Evolutionary conservation across 2,113 vertebrate species (phyloP), one percentile per base, ranked within the genome.

Genomic region (Alexandromys fortis): DNA sequence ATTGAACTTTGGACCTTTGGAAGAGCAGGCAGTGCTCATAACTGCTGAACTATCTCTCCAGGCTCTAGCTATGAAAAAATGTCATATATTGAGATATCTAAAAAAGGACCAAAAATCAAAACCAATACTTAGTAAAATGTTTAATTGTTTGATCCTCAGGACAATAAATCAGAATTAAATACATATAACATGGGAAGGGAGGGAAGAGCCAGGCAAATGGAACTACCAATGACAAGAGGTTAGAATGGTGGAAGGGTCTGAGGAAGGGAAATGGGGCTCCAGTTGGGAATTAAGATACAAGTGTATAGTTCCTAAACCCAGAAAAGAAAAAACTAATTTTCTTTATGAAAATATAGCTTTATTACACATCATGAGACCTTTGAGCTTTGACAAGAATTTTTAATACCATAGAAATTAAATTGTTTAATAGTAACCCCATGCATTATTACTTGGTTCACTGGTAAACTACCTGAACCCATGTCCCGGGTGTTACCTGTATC

Each of bases 271-370:
- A 7, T 77, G 73, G 67, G 38, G 14, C 24, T 93, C 30, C 0
- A 17, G 12, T 55, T 52, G 19, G 30, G 4, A 42, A 42, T 12
- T 89, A 42, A 76, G 22, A 52, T 30, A 38, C 21, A 61, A 17
- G 73, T 86, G 30, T 28, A n/a, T 30, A 77, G 26, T 5, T 76
- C 28, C 45, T 65, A 3, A 19, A 28, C 38, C 92, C 5, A 45
- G 58, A 24, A 49, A n/a, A 65, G 22, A 65, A 85, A 52, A n/a
- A 68, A 77, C 55, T 75, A 61, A 70, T 16, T 72, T 90, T 73
- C 38, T 72, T 90, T 85, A 81, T 26, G 92, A 75, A 92, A 76
- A 42, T 52, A 72, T 16, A 92, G 14, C 86, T 93, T 93, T 90
- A 85, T 58, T 76, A 85, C 17, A 78, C 3, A 73, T 52, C 19